Conservation (phyloP, 2,113 vertebrate genomes). For the Galeopterus variegatus region DNA sequence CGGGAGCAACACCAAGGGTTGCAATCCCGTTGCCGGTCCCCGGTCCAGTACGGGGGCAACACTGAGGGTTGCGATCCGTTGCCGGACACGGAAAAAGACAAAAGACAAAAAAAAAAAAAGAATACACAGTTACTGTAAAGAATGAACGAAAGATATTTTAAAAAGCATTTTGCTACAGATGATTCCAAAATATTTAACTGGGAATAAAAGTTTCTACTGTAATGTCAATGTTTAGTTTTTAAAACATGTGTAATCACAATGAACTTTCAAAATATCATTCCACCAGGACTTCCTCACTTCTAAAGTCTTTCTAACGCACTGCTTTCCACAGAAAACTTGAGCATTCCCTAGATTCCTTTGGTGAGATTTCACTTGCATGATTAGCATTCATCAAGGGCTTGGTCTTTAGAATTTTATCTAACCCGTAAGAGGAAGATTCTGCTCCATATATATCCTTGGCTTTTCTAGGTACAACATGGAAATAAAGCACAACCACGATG, state of each 20-base stretch:
- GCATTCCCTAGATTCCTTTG: not conserved
- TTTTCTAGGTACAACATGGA: not conserved
- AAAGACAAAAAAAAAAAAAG: too few relatives aligned
- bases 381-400: not conserved
- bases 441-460: not conserved
- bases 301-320: not conserved
- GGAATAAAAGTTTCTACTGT: not conserved
- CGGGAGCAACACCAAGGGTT: too few relatives aligned
- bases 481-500: not conserved
- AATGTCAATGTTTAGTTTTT: not conserved
- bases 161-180: conserved; percentile 10
- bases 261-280: conserved; percentile 43
- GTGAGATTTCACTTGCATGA: not conserved
- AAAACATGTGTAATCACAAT: not conserved
- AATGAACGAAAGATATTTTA: conserved; percentile 12
- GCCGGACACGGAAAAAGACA: too few relatives aligned
- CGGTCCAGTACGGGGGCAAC: too few relatives aligned
- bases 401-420: not conserved
- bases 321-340: not conserved
- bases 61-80: too few relatives aligned
- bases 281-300: not conserved
- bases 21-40: too few relatives aligned
- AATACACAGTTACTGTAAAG: not conserved
- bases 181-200: conserved; percentile 6
- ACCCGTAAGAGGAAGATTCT: not conserved